A percentile compares a stretch with the other conserved stretches of the same genome.
phyloP scores from a whole-genome alignment of 2,888 invertebrate species.

The Punctoribates punctum region DNA sequence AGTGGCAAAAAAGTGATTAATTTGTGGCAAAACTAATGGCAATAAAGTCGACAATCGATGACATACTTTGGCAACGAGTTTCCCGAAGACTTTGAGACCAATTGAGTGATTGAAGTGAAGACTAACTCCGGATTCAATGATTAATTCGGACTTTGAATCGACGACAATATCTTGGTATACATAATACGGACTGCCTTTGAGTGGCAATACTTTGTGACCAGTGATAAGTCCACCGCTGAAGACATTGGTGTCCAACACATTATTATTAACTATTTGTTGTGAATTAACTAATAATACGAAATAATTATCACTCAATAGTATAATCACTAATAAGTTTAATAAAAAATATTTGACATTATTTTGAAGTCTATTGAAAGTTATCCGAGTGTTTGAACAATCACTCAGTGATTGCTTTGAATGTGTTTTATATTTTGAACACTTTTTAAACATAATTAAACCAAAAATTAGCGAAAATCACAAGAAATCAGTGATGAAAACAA shows the following conservation, averaged over 20 bases:
- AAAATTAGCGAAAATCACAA: neutral
- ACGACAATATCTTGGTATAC: conserved; percentile 65
- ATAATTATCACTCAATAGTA: conserved; percentile 10
- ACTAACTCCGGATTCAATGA: conserved; percentile 84
- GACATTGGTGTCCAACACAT: neutral
- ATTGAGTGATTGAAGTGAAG: conserved; percentile 85
- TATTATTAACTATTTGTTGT: neutral
- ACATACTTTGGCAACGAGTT: conserved; percentile 68
- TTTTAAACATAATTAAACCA: neutral
- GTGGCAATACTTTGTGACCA: conserved; percentile 5
- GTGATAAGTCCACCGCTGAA: conserved; percentile 26
- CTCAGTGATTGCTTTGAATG: neutral
- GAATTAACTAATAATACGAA: neutral
- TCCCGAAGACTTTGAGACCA: conserved; percentile 82
- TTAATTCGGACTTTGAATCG: conserved; percentile 71
- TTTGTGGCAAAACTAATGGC: neutral
- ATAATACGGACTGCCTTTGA: conserved; percentile 40
- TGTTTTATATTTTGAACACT: conserved; percentile 6
- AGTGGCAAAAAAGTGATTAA: neutral
- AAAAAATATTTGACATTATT: neutral
- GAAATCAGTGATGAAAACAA: neutral
- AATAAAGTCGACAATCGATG: neutral
- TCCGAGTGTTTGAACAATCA: neutral
- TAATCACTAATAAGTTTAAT: neutral
- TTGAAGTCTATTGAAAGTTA: neutral